Evolutionary conservation across 53 echinoderm and acorn worm species (phyloP).

Genomic region (Echinarachnius parma): DNA sequence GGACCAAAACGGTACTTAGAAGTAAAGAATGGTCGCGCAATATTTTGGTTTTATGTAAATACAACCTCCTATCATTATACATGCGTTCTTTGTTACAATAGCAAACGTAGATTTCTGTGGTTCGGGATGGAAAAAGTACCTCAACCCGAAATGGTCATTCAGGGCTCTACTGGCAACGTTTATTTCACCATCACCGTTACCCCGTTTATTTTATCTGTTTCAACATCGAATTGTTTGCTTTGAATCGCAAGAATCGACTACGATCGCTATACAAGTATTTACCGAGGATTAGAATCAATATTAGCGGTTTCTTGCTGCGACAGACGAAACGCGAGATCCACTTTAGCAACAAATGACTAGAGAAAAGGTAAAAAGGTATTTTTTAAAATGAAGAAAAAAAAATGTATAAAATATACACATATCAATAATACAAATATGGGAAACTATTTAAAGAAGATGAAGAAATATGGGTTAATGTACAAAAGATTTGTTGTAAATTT

Average conservation of each 20-base stretch:
- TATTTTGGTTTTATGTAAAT: no score
- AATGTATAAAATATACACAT: no score
- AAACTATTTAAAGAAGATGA: no score
- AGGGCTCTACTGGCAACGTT: constrained; percentile 19
- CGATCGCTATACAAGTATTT: constrained; percentile 34
- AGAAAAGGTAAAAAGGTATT: background rate
- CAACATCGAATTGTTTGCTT: constrained; percentile 29
- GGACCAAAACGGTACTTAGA: no score
- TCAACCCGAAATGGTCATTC: constrained; percentile 24
- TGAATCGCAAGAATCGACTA: constrained; percentile 1
- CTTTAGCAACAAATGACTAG: constrained; percentile 26
- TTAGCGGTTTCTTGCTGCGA: constrained; percentile 32
- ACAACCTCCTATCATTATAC: no score
- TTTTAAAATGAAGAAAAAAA: no score
- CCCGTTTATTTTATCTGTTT: constrained; percentile 43
- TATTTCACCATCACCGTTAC: constrained; percentile 22
- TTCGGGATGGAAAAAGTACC: constrained; percentile 28
- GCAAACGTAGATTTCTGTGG: constrained; percentile 11
- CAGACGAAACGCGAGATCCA: constrained; percentile 33
- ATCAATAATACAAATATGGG: no score
- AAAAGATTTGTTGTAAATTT: no score
- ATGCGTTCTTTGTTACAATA: constrained; percentile 36
- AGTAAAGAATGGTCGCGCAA: no score
- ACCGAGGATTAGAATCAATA: constrained; percentile 31
- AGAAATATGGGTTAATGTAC: no score